A percentile compares a stretch with the other conserved stretches of the same genome.
Evolutionary conservation across 2,113 vertebrate species (phyloP).

Genomic region (Sterna hirundo): DNA sequence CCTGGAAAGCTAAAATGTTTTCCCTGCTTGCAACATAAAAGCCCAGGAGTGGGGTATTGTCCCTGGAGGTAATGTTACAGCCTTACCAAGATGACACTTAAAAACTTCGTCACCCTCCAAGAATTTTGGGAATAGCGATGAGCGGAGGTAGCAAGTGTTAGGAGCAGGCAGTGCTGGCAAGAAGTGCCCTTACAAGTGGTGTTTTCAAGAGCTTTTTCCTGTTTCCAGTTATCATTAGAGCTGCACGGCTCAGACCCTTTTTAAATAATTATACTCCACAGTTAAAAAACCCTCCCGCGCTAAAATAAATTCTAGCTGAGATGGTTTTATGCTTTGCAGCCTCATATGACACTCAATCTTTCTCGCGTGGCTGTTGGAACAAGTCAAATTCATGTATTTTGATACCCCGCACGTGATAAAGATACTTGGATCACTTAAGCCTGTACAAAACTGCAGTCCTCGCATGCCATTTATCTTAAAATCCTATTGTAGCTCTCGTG

Average conservation of each 20-base stretch:
- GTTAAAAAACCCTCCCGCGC: background rate
- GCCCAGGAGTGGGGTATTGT: background rate
- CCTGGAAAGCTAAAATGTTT: background rate
- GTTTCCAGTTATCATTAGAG: background rate
- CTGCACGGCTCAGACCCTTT: background rate
- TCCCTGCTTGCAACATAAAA: background rate
- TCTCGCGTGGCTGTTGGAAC: background rate
- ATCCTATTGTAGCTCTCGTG: conserved; percentile 18
- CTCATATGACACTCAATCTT: background rate
- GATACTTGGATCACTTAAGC: conserved; percentile 33
- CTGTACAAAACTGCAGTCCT: conserved; percentile 16
- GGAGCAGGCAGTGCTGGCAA: background rate
- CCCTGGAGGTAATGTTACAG: background rate
- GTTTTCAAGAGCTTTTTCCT: background rate
- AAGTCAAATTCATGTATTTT: conserved; percentile 37
- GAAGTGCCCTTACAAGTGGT: background rate
- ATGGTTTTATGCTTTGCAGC: background rate
- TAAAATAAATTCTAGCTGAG: background rate
- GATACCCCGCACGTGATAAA: background rate
- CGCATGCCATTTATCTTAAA: conserved; percentile 39
- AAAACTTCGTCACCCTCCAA: conserved; percentile 4
- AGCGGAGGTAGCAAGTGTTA: background rate
- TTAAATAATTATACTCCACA: background rate
- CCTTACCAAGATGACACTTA: background rate
- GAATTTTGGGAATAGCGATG: background rate